Evolutionary conservation across 2,113 vertebrate genomes (phyloP).

Genomic region (Casuarius casuarius): DNA sequence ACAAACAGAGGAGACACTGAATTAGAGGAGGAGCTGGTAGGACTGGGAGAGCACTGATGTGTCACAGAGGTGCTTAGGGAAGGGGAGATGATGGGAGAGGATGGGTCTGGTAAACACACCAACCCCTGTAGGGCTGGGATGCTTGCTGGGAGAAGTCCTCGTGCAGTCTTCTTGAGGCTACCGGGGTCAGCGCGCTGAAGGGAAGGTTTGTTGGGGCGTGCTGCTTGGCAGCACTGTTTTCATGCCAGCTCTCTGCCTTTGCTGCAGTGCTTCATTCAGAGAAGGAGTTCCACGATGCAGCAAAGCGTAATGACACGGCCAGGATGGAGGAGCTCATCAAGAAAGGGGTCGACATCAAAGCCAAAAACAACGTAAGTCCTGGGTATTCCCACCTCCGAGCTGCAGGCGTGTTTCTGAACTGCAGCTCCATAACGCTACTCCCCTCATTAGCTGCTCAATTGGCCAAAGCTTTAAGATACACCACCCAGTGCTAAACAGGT

Average conservation of each 20-base stretch:
- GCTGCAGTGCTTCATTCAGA: conserved; percentile 86
- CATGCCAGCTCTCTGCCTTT: neutral
- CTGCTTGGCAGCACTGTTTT: neutral
- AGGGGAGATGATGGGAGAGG: neutral
- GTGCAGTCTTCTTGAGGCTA: neutral
- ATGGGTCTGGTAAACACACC: neutral
- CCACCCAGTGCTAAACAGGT: neutral
- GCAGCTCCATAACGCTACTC: rapidly evolving
- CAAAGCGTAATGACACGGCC: conserved; percentile 77
- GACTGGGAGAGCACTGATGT: neutral
- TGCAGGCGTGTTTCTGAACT: neutral
- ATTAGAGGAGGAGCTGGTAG: neutral
- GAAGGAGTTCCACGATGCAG: conserved; percentile 86
- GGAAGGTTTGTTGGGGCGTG: neutral
- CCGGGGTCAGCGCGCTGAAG: rapidly evolving
- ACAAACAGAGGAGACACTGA: neutral
- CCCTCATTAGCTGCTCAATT: neutral
- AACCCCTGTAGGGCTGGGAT: neutral
- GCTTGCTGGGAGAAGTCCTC: neutral
- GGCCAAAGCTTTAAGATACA: neutral
- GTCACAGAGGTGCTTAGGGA: neutral
- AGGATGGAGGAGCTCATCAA: conserved; percentile 84
- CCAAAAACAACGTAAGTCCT: conserved; percentile 84
- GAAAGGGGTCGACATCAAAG: conserved; percentile 84
- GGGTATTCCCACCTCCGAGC: neutral